A percentile compares a stretch with the other conserved stretches of the same genome.
Evolutionary conservation across 2,888 invertebrate genomes (phyloP).

Genomic region (Melinopterus prodromus): DNA sequence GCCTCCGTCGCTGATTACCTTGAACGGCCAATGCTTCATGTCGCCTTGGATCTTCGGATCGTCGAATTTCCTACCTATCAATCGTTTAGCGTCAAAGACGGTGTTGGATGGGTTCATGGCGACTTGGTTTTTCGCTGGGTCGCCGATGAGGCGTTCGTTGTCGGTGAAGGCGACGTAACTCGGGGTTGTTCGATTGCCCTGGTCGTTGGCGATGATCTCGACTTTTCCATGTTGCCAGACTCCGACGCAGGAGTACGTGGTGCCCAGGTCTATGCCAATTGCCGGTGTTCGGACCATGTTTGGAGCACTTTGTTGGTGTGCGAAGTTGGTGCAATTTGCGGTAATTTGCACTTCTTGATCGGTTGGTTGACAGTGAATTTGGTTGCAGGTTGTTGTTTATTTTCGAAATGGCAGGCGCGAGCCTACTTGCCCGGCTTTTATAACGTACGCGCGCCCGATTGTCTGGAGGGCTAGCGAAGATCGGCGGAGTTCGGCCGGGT

Average conservation of each 20-base stretch:
- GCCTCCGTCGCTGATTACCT: constrained; percentile 69
- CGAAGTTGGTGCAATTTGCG: not conserved
- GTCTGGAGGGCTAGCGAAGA: constrained; percentile 18
- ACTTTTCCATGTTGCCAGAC: constrained; percentile 85
- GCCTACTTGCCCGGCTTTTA: constrained; percentile 16
- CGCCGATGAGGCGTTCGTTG: constrained; percentile 83
- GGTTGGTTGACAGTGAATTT: not conserved
- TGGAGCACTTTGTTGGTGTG: constrained; percentile 14
- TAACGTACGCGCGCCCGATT: constrained; percentile 12
- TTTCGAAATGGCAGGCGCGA: constrained; percentile 7
- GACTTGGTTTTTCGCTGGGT: constrained; percentile 87
- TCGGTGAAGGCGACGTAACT: constrained; percentile 90
- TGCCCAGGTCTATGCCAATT: constrained; percentile 77
- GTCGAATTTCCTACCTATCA: constrained; percentile 82
- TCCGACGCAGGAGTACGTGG: constrained; percentile 73
- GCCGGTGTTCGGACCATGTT: constrained; percentile 63
- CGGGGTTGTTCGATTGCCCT: constrained; percentile 88
- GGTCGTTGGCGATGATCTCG: constrained; percentile 88
- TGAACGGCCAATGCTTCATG: constrained; percentile 87
- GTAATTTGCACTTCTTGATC: not conserved
- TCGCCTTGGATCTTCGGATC: constrained; percentile 80
- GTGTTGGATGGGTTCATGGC: constrained; percentile 78
- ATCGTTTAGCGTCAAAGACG: constrained; percentile 75
- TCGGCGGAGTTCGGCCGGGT: not conserved
- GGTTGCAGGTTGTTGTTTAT: not conserved